Evolutionary conservation across 2,113 vertebrate genomes (phyloP).

Genomic region (Ibidorhyncha struthersii): DNA sequence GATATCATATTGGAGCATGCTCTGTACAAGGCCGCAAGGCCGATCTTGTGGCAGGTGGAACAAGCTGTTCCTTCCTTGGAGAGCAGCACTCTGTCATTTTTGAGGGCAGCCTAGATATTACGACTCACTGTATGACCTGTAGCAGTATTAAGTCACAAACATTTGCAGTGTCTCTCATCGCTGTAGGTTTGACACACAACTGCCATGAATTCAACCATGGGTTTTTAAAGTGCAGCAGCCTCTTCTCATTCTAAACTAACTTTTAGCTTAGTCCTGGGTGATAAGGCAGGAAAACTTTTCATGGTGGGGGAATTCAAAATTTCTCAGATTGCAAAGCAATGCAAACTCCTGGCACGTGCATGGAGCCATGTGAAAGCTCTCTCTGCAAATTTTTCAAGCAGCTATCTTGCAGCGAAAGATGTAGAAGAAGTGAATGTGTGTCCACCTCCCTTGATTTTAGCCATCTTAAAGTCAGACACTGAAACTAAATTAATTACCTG

Average conservation of each 20-base stretch:
- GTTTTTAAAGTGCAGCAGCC: not conserved
- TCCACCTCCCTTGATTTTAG: not conserved
- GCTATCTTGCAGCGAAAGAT: not conserved
- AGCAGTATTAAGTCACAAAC: not conserved
- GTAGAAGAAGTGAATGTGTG: not conserved
- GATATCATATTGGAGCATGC: not conserved
- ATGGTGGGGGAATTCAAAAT: not conserved
- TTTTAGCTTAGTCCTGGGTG: not conserved
- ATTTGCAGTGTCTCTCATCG: not conserved
- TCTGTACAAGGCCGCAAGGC: not conserved
- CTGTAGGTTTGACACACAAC: not conserved
- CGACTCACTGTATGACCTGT: not conserved
- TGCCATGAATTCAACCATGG: not conserved
- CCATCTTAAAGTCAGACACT: not conserved
- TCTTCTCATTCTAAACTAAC: not conserved
- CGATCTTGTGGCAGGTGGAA: conserved; percentile 9
- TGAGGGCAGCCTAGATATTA: not conserved
- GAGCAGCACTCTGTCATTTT: not conserved
- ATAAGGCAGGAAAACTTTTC: not conserved
- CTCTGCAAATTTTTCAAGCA: not conserved
- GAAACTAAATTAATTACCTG: not conserved
- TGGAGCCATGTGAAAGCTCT: not conserved
- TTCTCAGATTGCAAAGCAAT: not conserved
- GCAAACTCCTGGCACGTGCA: not conserved
- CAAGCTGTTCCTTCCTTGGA: not conserved